Base-by-base conservation (phyloP, 2,113 vertebrate species). In the Felis chaus region DNA sequence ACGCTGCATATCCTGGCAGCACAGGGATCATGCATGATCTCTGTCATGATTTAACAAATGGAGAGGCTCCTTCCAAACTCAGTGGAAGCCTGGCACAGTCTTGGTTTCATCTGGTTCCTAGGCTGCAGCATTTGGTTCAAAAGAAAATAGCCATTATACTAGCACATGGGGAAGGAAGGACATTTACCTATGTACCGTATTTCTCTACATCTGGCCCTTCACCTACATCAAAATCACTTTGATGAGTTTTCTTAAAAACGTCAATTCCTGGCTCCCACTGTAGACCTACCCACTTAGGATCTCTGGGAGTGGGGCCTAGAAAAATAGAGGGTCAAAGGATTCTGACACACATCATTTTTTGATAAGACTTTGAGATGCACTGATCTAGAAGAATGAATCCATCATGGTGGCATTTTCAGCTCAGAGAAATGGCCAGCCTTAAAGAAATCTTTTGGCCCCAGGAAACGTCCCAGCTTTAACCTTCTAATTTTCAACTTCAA, bases 381-480 rank as follows among this genome's bases (percentile, higher is more conserved):
- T 15, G 39, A 71, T 29, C 39, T 95, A 53, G 73, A 33, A 79
- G 71, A 78, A 61, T 5, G 8, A 93, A 61, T 57, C 82, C 85
- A 66, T 53, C 16, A 6, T 25, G 41, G 16, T 50, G n/a, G 27
- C 16, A 23, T 78, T 92, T 93, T 85, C 33, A 79, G 41, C 18
- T 94, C 48, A 83, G 83, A 96, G 68, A 89, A 92, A 84, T 48
- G 48, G 41, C 55, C 65, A 80, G 8, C 71, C 68, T 36, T 1
- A 55, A 96, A 81, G 68, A 41, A 91, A 94, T 89, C 7, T 68
- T 95, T 31, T 48, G 48, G 31, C 27, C 48, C 18, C 14, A 11
- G 48, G 80, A 97, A 84, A 65, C 45, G 18, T 91, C 84, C 50
- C 39, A 73, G 73, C 53, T 69, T 86, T 33, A 85, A 29, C 19